Base-by-base conservation (phyloP, 2,797 vertebrate species). In the Sphenodon punctatus region DNA sequence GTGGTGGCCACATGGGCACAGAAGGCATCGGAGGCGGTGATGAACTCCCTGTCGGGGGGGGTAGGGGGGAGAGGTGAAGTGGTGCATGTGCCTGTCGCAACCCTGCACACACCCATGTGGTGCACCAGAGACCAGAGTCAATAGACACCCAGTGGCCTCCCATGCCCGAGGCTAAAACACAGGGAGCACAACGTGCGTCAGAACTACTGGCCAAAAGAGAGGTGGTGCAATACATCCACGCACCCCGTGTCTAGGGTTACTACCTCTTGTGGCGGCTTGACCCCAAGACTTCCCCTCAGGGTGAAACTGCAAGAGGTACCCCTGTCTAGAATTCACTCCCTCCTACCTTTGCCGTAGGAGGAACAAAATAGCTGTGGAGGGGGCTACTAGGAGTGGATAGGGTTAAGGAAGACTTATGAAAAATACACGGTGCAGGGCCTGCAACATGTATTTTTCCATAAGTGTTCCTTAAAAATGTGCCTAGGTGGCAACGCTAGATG, bases 1-100 rank as follows among this genome's bases (percentile, higher is more conserved):
- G 84, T 10, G 0, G 72, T 68, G 30, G 95, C 95, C 90, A 93
- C 5, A 22, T 79, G 87, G 88, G 74, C 84, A 80, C 92, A 95
- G 93, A 96, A 96, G 59, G 91, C 4, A 0, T 96, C 95, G 0
- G 93, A 91, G 75, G 92, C 87, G 4, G 85, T 89, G 88, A 96
- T 81, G 88, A 95, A 96, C 75, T 96, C 95, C 95, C 95, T 96
- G 87, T 15, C 73, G 39, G 85, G 32, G 30, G 30, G 3, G 39
- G 51, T 68, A 42, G 17, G 4, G 4, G 6, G 20, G 30, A 75
- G 23, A 20, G 27, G 49, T 45, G 27, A 48, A 32, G 19, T 41
- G 8, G 8, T 23, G 15, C 3, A n/a, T 10, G 27, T 5, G 7
- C 41, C 11, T 10, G 23, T 17, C 34, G 34, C 4, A 60, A 5